Conservation (phyloP, 1,140 invertebrate genomes). For the Leptoteleia sp. region DNA sequence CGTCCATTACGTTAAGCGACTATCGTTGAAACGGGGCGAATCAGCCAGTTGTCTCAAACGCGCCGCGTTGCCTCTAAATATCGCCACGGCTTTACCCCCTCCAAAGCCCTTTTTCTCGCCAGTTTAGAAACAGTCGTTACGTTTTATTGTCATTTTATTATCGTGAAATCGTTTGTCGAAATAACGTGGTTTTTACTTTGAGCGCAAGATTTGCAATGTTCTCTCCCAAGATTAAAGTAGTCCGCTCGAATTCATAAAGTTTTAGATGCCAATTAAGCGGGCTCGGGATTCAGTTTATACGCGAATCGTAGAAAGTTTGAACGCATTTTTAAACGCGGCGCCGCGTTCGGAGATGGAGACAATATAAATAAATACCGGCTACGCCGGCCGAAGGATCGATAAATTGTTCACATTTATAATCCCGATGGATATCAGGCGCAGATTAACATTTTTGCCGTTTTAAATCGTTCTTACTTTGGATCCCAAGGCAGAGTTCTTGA, state of each 20-base stretch:
- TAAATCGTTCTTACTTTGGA: constrained; percentile 25
- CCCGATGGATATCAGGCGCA: constrained; percentile 11
- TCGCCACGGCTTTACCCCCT: background rate
- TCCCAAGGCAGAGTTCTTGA: constrained; percentile 17
- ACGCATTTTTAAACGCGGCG: no score
- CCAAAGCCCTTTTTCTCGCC: constrained; percentile 7
- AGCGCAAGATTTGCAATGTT: background rate
- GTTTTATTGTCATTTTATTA: constrained; percentile 37
- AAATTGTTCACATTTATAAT: constrained; percentile 31
- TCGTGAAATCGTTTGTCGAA: constrained; percentile 5
- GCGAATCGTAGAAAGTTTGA: constrained; percentile 12
- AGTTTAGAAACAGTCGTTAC: constrained; percentile 28
- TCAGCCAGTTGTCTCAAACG: constrained; percentile 19
- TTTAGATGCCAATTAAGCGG: background rate
- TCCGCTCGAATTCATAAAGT: background rate
- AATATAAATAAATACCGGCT: background rate
- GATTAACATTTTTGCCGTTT: constrained; percentile 34
- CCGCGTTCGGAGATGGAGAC: constrained; percentile 1
- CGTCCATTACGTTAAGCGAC: constrained; percentile 24
- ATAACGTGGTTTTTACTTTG: constrained; percentile 4
- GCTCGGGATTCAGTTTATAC: background rate
- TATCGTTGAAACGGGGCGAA: constrained; percentile 20
- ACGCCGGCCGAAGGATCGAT: constrained; percentile 11
- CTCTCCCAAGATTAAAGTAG: no score
- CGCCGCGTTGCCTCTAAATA: constrained; percentile 1